phyloP scores from a whole-genome alignment of 2,797 vertebrate species.

The Semotilus atromaculatus region DNA sequence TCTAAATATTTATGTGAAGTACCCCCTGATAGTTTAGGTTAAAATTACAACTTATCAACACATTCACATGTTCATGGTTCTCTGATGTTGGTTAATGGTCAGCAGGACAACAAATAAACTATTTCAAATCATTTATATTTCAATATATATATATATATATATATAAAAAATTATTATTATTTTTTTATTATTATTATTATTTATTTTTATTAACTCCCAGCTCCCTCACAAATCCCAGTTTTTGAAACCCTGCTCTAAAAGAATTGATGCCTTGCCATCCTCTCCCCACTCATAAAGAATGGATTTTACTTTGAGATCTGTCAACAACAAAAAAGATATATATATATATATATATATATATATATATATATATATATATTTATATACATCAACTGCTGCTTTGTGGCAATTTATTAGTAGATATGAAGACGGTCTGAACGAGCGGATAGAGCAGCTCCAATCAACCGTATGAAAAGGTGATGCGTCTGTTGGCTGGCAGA shows the following conservation, averaged over 20 bases:
- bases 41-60: neutral
- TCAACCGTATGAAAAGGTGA: slow-evolving; percentile 36
- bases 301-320: no score
- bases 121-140: no score
- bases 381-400: neutral
- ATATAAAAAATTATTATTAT: no score
- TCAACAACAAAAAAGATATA: no score
- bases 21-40: neutral
- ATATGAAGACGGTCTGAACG: slow-evolving; percentile 4
- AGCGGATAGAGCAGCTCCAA: slow-evolving; percentile 26
- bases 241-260: neutral
- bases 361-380: neutral
- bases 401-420: slow-evolving; percentile 24
- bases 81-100: neutral
- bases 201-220: no score
- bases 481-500: slow-evolving; percentile 24
- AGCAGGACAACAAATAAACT: no score
- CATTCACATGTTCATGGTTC: neutral
- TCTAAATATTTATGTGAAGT: no score
- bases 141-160: no score
- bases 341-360: no score
- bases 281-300: neutral
- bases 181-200: no score
- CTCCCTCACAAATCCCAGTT: slow-evolving; percentile 19
- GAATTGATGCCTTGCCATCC: slow-evolving; percentile 1